phyloP scores from a whole-genome alignment of 2,888 invertebrate genomes.

The Pocota personata region DNA sequence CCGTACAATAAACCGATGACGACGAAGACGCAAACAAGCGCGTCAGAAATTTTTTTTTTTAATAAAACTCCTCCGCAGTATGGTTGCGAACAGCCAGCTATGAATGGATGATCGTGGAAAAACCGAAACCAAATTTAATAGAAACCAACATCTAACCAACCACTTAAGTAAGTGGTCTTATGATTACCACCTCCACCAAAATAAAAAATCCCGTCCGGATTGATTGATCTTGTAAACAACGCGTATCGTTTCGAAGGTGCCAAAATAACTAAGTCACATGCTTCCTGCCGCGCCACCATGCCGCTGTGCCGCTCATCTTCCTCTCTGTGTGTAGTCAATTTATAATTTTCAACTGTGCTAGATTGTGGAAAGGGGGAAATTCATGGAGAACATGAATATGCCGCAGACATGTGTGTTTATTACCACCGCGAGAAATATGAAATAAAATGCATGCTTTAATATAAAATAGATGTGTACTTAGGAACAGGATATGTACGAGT shows the following conservation, averaged over 20 bases:
- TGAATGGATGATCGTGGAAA: conserved; percentile 22
- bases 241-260: conserved; percentile 72
- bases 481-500: conserved; percentile 38
- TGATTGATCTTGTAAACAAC: conserved; percentile 73
- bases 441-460: conserved; percentile 56
- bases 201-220: conserved; percentile 46
- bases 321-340: conserved; percentile 63
- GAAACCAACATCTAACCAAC: conserved; percentile 48
- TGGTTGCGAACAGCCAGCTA: neutral
- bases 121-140: neutral
- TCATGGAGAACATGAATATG: conserved; percentile 43
- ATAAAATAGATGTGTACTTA: conserved; percentile 35
- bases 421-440: conserved; percentile 51
- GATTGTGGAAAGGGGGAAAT: neutral
- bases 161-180: conserved; percentile 66
- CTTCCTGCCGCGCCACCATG: conserved; percentile 74
- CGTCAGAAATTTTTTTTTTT: neutral
- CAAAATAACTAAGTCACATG: conserved; percentile 75
- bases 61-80: conserved; percentile 17
- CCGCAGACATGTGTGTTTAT: conserved; percentile 50
- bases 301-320: conserved; percentile 48
- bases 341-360: conserved; percentile 60
- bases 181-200: conserved; percentile 55
- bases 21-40: conserved; percentile 23
- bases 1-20: conserved; percentile 9